Percentiles rank a stretch among this genome's conserved stretches.
phyloP scores from a whole-genome alignment of 2,888 invertebrate species.

The Furcula furcula region DNA sequence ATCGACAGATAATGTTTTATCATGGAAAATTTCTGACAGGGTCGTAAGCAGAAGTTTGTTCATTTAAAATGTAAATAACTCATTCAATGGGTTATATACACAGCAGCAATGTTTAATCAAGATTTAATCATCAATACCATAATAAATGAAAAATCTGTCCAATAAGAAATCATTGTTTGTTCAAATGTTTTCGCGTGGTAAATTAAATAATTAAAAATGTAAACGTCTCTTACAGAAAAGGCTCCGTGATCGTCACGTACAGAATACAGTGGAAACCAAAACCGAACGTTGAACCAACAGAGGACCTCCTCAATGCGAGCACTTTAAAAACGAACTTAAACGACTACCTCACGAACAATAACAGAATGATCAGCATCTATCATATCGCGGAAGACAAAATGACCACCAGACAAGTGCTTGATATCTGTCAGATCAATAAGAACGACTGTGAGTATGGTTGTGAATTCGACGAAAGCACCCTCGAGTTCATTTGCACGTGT shows the following conservation, averaged over 20 bases:
- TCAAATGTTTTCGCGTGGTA: too few relatives aligned
- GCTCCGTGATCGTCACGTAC: conserved; percentile 85
- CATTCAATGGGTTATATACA: too few relatives aligned
- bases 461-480: conserved; percentile 82
- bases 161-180: too few relatives aligned
- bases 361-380: conserved; percentile 77
- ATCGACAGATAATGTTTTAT: too few relatives aligned
- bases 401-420: conserved; percentile 72
- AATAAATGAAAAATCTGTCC: too few relatives aligned
- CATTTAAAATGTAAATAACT: too few relatives aligned
- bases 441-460: conserved; percentile 86
- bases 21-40: too few relatives aligned
- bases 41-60: too few relatives aligned
- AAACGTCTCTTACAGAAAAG: conserved; percentile 83
- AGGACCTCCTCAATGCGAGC: conserved; percentile 74
- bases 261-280: conserved; percentile 85
- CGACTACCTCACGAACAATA: conserved; percentile 69
- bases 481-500: conserved; percentile 86
- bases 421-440: conserved; percentile 85
- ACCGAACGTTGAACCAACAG: conserved; percentile 56
- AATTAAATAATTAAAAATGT: too few relatives aligned
- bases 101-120: too few relatives aligned
- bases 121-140: too few relatives aligned
- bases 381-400: conserved; percentile 74
- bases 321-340: conserved; percentile 71